Percentiles rank a stretch among this genome's conserved stretches.
Conservation (phyloP, 2,113 vertebrate species). For the Hyaena hyaena region DNA sequence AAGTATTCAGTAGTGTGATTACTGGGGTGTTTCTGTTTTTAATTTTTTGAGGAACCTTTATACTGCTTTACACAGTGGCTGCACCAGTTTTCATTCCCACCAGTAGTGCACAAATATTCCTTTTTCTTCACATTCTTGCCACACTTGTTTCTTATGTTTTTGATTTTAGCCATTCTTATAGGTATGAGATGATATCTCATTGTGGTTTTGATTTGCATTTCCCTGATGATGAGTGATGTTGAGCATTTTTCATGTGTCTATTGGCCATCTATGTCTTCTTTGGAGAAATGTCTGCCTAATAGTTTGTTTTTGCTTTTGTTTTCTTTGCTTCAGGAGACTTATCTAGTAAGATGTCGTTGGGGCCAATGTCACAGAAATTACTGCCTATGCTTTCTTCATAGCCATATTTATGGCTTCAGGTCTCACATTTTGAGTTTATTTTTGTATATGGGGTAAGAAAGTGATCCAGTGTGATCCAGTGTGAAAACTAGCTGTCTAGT, state of each 20-base stretch:
- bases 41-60: background rate
- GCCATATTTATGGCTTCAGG: background rate
- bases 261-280: background rate
- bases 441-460: background rate
- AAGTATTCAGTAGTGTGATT: too few species aligned
- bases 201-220: background rate
- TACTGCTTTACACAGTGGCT: background rate
- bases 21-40: too few species aligned
- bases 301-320: background rate
- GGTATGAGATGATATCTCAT: background rate
- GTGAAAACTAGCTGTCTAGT: background rate
- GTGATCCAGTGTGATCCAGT: background rate
- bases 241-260: background rate
- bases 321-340: background rate
- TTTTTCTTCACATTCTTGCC: background rate
- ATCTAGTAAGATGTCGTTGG: background rate
- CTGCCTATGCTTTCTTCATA: background rate
- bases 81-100: background rate
- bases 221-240: background rate
- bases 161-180: background rate
- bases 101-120: background rate
- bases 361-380: background rate
- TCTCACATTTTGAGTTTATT: background rate
- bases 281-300: background rate
- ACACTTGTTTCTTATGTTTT: background rate